Evolutionary conservation across 1,140 invertebrate species (phyloP).

Genomic region (Magallana gigas): DNA sequence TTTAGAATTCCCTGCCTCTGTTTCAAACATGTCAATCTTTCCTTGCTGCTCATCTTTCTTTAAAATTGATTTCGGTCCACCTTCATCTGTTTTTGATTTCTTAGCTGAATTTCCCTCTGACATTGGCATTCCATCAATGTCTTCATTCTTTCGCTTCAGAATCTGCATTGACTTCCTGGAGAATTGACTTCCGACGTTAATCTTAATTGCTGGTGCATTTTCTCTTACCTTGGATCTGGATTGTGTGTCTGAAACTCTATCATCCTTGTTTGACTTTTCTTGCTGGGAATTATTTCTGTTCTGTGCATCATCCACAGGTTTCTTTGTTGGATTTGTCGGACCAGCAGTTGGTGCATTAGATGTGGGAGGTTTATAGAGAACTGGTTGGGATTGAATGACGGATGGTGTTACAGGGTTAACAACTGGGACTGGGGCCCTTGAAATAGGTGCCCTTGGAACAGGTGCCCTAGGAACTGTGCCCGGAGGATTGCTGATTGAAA

Average conservation of each 20-base stretch:
- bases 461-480: constrained; percentile 24
- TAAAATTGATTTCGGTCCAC: background rate
- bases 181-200: constrained; percentile 16
- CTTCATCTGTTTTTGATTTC: constrained; percentile 10
- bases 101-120: background rate
- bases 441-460: background rate
- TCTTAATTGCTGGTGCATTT: constrained; percentile 16
- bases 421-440: background rate
- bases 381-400: constrained; percentile 10
- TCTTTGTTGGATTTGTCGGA: background rate
- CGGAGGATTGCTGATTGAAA: background rate
- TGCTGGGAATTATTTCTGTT: background rate
- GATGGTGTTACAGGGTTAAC: background rate
- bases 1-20: background rate
- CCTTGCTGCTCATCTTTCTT: background rate
- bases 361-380: background rate
- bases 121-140: constrained; percentile 19
- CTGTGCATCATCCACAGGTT: background rate
- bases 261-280: background rate
- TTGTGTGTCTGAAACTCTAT: background rate
- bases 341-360: background rate
- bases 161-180: constrained; percentile 24
- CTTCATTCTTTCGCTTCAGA: constrained; percentile 4
- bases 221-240: constrained; percentile 1
- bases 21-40: constrained; percentile 10